Evolutionary conservation across 2,113 vertebrate species (phyloP).

Genomic region (Podarcis muralis): DNA sequence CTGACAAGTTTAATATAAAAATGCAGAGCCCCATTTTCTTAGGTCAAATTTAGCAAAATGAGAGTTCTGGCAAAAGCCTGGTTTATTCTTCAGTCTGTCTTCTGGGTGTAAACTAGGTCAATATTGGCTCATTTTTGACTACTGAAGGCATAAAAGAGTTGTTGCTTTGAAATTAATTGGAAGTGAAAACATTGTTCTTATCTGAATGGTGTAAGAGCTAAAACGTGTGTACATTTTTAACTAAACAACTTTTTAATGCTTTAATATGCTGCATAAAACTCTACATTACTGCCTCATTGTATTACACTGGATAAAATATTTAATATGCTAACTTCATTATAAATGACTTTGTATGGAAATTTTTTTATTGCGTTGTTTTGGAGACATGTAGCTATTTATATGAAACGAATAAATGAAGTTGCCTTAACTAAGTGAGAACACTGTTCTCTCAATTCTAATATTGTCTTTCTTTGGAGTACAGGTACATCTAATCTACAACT

Average conservation of each 20-base stretch:
- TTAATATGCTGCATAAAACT: neutral
- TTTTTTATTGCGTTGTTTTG: neutral
- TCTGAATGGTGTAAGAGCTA: neutral
- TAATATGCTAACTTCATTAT: neutral
- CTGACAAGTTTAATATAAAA: neutral
- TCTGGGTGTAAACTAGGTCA: neutral
- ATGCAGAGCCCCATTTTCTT: neutral
- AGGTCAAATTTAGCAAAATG: no score
- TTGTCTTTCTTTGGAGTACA: no score
- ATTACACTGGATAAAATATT: constrained; percentile 7
- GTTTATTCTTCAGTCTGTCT: neutral
- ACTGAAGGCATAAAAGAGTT: neutral
- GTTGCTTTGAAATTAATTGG: neutral
- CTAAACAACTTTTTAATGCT: constrained; percentile 19
- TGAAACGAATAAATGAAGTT: neutral
- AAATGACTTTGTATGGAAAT: neutral
- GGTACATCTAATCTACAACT: no score
- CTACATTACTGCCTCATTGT: neutral
- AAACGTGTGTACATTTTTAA: constrained; percentile 7
- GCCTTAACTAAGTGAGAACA: no score
- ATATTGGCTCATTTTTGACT: neutral
- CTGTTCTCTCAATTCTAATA: no score
- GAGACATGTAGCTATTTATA: neutral
- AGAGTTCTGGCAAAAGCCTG: neutral
- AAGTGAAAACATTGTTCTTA: neutral